phyloP scores from a whole-genome alignment of 2,797 vertebrate genomes.

The Microctenopoma lineatum region DNA sequence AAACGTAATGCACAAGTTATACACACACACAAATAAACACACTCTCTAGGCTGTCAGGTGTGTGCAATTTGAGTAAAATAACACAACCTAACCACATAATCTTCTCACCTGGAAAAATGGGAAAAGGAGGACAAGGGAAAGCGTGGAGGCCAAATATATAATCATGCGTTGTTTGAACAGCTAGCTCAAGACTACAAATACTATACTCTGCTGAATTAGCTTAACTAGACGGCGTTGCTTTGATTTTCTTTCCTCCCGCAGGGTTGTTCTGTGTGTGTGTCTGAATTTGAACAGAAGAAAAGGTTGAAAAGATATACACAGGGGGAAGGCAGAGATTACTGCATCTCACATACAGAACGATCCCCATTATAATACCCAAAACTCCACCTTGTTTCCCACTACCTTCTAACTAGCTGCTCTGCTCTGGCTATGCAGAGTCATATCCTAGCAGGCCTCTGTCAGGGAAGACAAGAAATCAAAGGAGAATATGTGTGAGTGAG shows the following conservation, averaged over 20 bases:
- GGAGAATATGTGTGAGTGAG: conserved; percentile 75
- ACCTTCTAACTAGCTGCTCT: conserved; percentile 76
- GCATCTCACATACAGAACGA: conserved; percentile 24
- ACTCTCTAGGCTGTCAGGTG: conserved; percentile 71
- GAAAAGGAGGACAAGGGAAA: conserved; percentile 44
- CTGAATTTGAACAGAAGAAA: conserved; percentile 33
- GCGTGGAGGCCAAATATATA: conserved; percentile 54
- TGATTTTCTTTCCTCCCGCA: conserved; percentile 18
- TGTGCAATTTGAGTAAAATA: conserved; percentile 76
- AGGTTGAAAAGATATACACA: conserved; percentile 36
- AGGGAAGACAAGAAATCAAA: conserved; percentile 90
- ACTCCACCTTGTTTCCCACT: conserved; percentile 73
- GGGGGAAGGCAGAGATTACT: conserved; percentile 46
- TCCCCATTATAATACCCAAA: conserved; percentile 86
- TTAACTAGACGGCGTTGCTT: conserved; percentile 50
- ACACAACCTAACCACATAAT: conserved; percentile 67
- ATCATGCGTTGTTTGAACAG: conserved; percentile 62
- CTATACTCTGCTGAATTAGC: conserved; percentile 63
- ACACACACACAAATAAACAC: conserved; percentile 29
- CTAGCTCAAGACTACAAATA: conserved; percentile 46
- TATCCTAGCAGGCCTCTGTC: conserved; percentile 88
- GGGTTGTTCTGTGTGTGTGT: conserved; percentile 15
- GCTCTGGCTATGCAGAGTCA: conserved; percentile 89
- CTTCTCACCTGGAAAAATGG: conserved; percentile 72
- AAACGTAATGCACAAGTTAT: conserved; percentile 13